These are phyloP conservation scores for Acipenser transmontanus DNA, from an alignment of 2,797 vertebrate genomes.

Conservation along the genomic window DNA sequence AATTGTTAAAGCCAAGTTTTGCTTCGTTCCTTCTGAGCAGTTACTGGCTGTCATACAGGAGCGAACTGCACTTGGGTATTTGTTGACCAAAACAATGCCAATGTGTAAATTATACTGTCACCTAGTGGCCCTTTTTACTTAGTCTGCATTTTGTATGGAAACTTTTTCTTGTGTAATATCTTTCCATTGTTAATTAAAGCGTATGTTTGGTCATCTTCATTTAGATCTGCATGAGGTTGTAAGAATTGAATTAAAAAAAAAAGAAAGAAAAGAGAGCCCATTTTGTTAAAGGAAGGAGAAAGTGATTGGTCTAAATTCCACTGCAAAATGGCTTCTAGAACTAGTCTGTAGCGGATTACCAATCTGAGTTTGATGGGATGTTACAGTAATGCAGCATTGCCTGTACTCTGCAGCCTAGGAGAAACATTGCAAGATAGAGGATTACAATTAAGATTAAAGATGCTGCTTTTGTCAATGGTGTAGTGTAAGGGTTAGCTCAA, in stretches of 20 bases:
- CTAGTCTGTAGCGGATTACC: constrained; percentile 54
- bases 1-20: constrained; percentile 48
- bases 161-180: constrained; percentile 72
- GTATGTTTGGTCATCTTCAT: constrained; percentile 72
- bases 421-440: constrained; percentile 59
- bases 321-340: constrained; percentile 60
- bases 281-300: constrained; percentile 68
- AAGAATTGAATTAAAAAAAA: constrained; percentile 61
- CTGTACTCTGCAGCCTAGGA: constrained; percentile 62
- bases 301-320: constrained; percentile 62
- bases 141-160: constrained; percentile 84
- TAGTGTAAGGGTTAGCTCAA: constrained; percentile 57
- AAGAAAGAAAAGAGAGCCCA: constrained; percentile 31
- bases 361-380: constrained; percentile 53
- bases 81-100: constrained; percentile 94
- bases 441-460: constrained; percentile 56
- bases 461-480: constrained; percentile 55
- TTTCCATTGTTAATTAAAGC: constrained; percentile 75
- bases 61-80: constrained; percentile 78
- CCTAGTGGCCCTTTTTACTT: constrained; percentile 96
- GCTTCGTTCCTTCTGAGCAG: constrained; percentile 58
- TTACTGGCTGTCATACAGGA: constrained; percentile 55
- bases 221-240: constrained; percentile 80
- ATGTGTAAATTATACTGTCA: constrained; percentile 93
- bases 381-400: constrained; percentile 48